Percentiles rank a stretch among this genome's conserved stretches.
Evolutionary conservation across 2,797 vertebrate species (phyloP).

Genomic region (Cirrhinus molitorella): DNA sequence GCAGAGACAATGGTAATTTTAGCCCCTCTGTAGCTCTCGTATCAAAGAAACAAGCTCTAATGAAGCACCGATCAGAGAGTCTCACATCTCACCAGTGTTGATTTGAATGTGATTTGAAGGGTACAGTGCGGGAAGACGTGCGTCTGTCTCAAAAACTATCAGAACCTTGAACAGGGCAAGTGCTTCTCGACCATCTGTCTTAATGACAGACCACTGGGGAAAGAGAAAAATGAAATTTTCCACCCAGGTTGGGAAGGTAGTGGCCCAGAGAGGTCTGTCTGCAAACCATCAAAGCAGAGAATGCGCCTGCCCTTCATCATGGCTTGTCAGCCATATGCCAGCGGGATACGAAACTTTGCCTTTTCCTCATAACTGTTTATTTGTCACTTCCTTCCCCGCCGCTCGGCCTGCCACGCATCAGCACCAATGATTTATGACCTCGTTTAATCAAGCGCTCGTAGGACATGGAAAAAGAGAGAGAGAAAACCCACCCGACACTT

Average conservation of each 20-base stretch:
- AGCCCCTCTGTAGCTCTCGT: constrained; percentile 3
- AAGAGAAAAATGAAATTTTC: constrained; percentile 31
- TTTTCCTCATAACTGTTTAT: constrained; percentile 67
- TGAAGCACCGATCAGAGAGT: constrained; percentile 30
- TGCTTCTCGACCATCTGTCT: constrained; percentile 31
- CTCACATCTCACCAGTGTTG: background rate
- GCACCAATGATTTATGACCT: constrained; percentile 78
- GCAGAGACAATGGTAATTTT: constrained; percentile 4
- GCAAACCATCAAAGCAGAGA: constrained; percentile 63
- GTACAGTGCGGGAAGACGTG: background rate
- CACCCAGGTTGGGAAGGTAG: constrained; percentile 31
- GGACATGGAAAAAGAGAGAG: constrained; percentile 46
- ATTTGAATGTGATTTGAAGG: constrained; percentile 29
- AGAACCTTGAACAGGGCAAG: constrained; percentile 18
- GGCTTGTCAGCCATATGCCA: constrained; percentile 70
- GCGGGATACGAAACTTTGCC: constrained; percentile 71
- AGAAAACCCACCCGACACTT: constrained; percentile 27
- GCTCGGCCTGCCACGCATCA: constrained; percentile 75
- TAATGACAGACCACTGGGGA: constrained; percentile 44
- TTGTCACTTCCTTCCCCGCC: constrained; percentile 67
- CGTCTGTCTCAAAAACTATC: constrained; percentile 15
- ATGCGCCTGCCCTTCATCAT: constrained; percentile 73
- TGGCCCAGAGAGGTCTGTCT: constrained; percentile 67
- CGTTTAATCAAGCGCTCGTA: constrained; percentile 77
- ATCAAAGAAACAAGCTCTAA: constrained; percentile 36